Conservation (phyloP, 1,140 invertebrate species). For the Tribolium castaneum region DNA sequence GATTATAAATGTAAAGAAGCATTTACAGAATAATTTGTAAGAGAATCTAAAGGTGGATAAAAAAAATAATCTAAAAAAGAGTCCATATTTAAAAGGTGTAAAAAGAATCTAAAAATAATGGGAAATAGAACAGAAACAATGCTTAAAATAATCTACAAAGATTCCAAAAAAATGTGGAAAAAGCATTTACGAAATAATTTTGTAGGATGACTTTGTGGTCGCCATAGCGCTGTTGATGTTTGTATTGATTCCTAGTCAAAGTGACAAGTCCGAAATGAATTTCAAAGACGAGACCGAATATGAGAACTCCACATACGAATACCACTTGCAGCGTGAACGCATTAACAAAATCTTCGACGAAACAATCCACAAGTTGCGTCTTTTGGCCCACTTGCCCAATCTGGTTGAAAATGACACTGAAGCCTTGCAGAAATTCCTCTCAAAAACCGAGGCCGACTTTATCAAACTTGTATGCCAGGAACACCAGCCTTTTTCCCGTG, state of each 20-base stretch:
- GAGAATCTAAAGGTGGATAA: too few relatives aligned
- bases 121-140: too few relatives aligned
- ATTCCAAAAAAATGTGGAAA: too few relatives aligned
- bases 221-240: neutral
- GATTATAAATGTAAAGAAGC: too few relatives aligned
- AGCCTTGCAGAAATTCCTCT: conserved; percentile 5
- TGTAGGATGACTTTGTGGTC: too few relatives aligned
- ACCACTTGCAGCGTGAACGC: conserved; percentile 17
- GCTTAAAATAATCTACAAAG: too few relatives aligned
- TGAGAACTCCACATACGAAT: conserved; percentile 9
- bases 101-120: too few relatives aligned
- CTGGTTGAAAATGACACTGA: conserved; percentile 22
- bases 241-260: neutral
- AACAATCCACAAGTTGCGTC: conserved; percentile 10
- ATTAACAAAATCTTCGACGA: conserved; percentile 23
- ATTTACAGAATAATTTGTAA: too few relatives aligned
- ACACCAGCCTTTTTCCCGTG: neutral
- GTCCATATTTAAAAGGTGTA: too few relatives aligned
- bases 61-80: too few relatives aligned
- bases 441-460: conserved; percentile 25
- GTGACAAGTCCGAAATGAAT: neutral
- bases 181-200: too few relatives aligned
- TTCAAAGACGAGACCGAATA: conserved; percentile 1
- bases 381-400: conserved; percentile 21
- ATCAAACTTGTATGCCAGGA: conserved; percentile 11